Base-by-base conservation (phyloP, 1,140 invertebrate species). In the Ctenoplectra terminalis region DNA sequence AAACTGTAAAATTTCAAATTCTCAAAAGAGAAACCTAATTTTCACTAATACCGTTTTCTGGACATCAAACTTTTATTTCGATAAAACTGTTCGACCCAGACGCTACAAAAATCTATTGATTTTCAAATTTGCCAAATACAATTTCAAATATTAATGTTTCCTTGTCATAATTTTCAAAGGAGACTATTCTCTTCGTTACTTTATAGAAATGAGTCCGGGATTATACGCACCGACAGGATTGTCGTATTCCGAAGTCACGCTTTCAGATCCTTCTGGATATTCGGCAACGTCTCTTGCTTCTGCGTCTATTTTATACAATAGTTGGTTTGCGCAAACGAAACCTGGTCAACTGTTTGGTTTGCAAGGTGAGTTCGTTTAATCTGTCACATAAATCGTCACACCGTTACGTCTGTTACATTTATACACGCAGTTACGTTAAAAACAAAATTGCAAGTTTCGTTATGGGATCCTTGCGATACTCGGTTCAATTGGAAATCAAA, bases 291-390 rank as follows among this genome's bases (percentile, higher is more conserved):
- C 93, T 40, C 82, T 94, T 1, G 90, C 93, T 7, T 94, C 94
- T 15, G 93, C 94, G 1, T 93, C 94, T 0, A 83, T 94, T 17
- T 90, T 94, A 40, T 94, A 94, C 77, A 92, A 92, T 61, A 92
- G 92, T 75, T 94, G 94, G 94, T 92, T 94, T 67, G 90, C 91
- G 9, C 92, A 93, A 84, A 90, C 92, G 43, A 94, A 94, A 77
- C 90, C 94, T 52, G 91, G 88, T 23, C 93, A 94, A 79, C 86
- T 94, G 64, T 94, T 94, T 82, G 93, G 92, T 8, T 79, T 94
- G 20, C 94, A 94, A 93, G 94, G 94, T 94, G 89, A 87, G 73
- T 60, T 72, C 29, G 63, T n/a, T 29, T 17, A 26, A 15, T 48
- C 23, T 31, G 37, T 73, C 48, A 11, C 64, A 37, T 15, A 48